Evolutionary conservation across 2,797 vertebrate species (phyloP).

Genomic region (Phrynocephalus guinanensis): DNA sequence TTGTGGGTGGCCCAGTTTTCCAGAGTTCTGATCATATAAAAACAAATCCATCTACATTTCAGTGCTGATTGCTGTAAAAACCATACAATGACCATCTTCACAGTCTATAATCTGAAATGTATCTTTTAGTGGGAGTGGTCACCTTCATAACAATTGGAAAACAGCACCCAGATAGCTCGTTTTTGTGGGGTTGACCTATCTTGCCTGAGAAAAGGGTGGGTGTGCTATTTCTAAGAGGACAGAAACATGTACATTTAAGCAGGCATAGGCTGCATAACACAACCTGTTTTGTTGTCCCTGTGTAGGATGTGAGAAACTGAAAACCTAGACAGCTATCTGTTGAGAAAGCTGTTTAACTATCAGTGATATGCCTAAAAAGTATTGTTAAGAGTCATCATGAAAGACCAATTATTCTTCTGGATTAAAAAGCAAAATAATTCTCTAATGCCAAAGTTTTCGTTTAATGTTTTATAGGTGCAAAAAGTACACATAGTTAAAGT

Average conservation of each 20-base stretch:
- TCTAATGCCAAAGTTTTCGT: conserved; percentile 38
- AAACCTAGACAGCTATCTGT: neutral
- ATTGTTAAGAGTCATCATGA: conserved; percentile 68
- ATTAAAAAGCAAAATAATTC: conserved; percentile 38
- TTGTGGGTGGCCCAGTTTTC: neutral
- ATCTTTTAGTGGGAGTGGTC: neutral
- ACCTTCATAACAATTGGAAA: neutral
- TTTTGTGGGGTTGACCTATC: conserved; percentile 5
- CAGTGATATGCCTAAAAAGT: conserved; percentile 51
- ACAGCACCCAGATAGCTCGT: neutral
- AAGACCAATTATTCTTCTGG: conserved; percentile 56
- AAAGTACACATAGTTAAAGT: conserved; percentile 28
- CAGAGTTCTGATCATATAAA: neutral
- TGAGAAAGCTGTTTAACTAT: conserved; percentile 41
- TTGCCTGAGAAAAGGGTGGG: conserved; percentile 39
- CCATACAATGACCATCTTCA: neutral
- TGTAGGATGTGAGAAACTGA: conserved; percentile 10
- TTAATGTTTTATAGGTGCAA: conserved; percentile 38
- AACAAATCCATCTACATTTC: neutral
- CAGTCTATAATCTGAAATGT: too few species aligned
- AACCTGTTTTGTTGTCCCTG: conserved; percentile 5
- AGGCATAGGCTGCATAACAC: neutral
- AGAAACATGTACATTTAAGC: conserved; percentile 18
- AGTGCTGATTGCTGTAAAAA: neutral
- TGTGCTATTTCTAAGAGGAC: conserved; percentile 16